Evolutionary conservation across 2,797 vertebrate species (phyloP).

Genomic region (Selene dorsalis): DNA sequence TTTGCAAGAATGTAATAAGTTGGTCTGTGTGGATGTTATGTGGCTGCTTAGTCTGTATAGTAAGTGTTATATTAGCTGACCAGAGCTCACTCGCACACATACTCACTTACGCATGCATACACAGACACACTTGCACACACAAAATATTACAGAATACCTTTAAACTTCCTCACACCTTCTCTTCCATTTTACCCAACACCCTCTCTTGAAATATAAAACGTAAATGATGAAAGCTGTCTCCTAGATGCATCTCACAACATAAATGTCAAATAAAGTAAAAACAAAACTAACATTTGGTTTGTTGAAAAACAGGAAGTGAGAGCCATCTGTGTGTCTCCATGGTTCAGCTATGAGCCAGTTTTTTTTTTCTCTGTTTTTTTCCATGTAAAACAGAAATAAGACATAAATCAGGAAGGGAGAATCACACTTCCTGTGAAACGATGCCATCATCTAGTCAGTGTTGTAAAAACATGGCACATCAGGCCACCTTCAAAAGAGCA

Average conservation of each 20-base stretch:
- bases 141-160: neutral
- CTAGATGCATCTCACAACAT: neutral
- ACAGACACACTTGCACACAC: neutral
- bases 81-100: neutral
- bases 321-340: neutral
- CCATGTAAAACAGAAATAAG: slow-evolving; percentile 54
- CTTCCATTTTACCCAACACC: neutral
- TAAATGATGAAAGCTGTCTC: neutral
- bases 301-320: slow-evolving; percentile 43
- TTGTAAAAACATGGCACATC: neutral
- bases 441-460: neutral
- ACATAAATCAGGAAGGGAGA: slow-evolving; percentile 60
- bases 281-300: neutral
- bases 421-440: slow-evolving; percentile 36
- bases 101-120: neutral
- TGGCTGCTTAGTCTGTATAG: neutral
- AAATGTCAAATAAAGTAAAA: neutral
- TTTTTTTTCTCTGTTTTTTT: neutral
- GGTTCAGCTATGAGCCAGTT: neutral
- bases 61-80: neutral
- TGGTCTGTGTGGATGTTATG: neutral
- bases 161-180: neutral
- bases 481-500: neutral
- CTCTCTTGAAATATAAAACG: neutral
- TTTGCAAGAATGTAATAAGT: neutral